Percentiles rank a stretch among this genome's conserved stretches.
These are phyloP conservation scores for Dryadula phaetusa DNA, from an alignment of 2,888 invertebrate species.

Conservation along the genomic window DNA sequence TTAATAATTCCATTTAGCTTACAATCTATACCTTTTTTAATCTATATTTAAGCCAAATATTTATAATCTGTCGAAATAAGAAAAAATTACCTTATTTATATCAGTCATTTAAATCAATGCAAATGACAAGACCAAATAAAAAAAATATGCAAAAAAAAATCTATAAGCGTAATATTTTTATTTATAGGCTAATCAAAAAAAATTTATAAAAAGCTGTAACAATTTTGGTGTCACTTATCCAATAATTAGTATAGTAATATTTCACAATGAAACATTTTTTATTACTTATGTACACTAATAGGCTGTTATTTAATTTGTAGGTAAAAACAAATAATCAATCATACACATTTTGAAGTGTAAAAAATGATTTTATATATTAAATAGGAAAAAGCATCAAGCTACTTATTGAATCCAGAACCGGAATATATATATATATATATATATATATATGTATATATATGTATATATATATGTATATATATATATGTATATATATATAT, in stretches of 20 bases:
- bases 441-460: too few relatives aligned
- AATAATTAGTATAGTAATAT: neutral
- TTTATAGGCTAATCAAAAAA: neutral
- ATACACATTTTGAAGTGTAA: too few relatives aligned
- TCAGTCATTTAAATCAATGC: conserved; percentile 20
- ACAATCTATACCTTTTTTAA: neutral
- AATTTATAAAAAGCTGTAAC: conserved; percentile 16
- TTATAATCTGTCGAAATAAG: neutral
- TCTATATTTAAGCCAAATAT: conserved; percentile 7
- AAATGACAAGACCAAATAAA: conserved; percentile 10
- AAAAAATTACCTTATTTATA: conserved; percentile 7
- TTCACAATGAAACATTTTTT: neutral
- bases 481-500: too few relatives aligned
- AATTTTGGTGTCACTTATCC: neutral
- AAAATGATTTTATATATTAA: too few relatives aligned
- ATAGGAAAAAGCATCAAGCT: too few relatives aligned
- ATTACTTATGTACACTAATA: conserved; percentile 3
- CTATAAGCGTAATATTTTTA: conserved; percentile 17
- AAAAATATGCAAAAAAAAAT: conserved; percentile 21
- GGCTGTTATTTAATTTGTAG: neutral
- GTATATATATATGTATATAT: too few relatives aligned
- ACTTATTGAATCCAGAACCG: too few relatives aligned
- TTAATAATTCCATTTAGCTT: conserved; percentile 13
- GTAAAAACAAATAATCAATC: neutral
- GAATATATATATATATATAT: too few relatives aligned